Base-by-base conservation (phyloP, 2,113 vertebrate species). In the Raja brachyura region DNA sequence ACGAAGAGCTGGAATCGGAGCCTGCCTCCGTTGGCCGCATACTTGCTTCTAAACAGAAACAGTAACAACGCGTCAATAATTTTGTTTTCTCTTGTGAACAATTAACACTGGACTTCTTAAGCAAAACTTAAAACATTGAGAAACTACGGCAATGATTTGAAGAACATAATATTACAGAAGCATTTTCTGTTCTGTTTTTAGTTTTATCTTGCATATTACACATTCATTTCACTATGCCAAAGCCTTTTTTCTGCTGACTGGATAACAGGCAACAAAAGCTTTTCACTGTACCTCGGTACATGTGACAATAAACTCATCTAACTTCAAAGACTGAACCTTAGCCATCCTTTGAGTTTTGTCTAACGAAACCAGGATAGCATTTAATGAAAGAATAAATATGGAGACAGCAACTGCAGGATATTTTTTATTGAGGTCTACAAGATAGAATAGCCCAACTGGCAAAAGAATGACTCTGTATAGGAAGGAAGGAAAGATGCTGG, bases 11-110 rank as follows among this genome's bases (percentile, higher is more conserved):
- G 94, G 97, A 97, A 94, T 98, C 98, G 0, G 97, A 97, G 93
- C 97, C 95, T 0, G 97, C 97, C 94, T 98, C 98, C 2, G 95
- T 98, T 93, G 97, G 97, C 94, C 97, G 96, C 95, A 96, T 95
- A 79, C 97, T 96, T 59, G 97, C 97, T 95, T 98, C 98, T 98
- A 94, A n/a, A 93, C 66, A 92, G 54, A 90, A 73, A 92, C 33
- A 74, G 68, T 70, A 48, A 90, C 33, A 68, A 90, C n/a, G 9
- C 4, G 4, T 31, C 61, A 28, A n/a, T 86, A 85, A 85, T 28
- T 13, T 85, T 18, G 28, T 59, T 86, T 63, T 86, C 33, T 63
- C n/a, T 63, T 31, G 83, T 63, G 83, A 86, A 63, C 28, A 86
- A 2, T 5, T 85, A 18, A 70, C 63, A 66, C 8, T 10, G 63